Percentiles rank a stretch among this genome's conserved stretches.
phyloP scores from a whole-genome alignment of 1,140 invertebrate species.

The Penaeus indicus region DNA sequence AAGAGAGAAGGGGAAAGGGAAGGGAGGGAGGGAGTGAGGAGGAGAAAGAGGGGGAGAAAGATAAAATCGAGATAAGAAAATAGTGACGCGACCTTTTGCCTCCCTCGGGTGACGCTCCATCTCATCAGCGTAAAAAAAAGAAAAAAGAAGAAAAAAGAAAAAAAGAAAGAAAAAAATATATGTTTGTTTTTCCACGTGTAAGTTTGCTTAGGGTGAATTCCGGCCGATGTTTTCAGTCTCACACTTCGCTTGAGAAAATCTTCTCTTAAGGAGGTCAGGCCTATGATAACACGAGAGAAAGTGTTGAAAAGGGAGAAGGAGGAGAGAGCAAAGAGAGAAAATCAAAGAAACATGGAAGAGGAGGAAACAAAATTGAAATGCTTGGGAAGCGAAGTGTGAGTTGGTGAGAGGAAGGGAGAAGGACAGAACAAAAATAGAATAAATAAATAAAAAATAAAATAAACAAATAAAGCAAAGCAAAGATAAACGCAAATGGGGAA shows the following conservation, averaged over 20 bases:
- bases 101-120: not conserved
- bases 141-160: too few relatives aligned
- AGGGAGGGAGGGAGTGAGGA: not conserved
- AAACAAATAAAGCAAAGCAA: not conserved
- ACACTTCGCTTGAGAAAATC: too few relatives aligned
- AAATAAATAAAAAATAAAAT: not conserved
- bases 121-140: too few relatives aligned
- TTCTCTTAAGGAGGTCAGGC: too few relatives aligned
- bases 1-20: not conserved
- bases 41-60: not conserved
- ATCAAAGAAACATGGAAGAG: not conserved
- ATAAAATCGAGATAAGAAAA: not conserved
- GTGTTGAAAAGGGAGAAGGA: not conserved
- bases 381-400: not conserved
- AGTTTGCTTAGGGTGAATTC: too few relatives aligned
- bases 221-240: too few relatives aligned
- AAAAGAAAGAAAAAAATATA: too few relatives aligned
- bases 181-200: too few relatives aligned
- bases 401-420: not conserved
- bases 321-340: not conserved
- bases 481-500: not conserved
- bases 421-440: not conserved
- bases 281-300: too few relatives aligned
- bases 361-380: not conserved
- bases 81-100: conserved; percentile 3